phyloP scores from a whole-genome alignment of 2,113 vertebrate species.

The Zosterops japonicus region DNA sequence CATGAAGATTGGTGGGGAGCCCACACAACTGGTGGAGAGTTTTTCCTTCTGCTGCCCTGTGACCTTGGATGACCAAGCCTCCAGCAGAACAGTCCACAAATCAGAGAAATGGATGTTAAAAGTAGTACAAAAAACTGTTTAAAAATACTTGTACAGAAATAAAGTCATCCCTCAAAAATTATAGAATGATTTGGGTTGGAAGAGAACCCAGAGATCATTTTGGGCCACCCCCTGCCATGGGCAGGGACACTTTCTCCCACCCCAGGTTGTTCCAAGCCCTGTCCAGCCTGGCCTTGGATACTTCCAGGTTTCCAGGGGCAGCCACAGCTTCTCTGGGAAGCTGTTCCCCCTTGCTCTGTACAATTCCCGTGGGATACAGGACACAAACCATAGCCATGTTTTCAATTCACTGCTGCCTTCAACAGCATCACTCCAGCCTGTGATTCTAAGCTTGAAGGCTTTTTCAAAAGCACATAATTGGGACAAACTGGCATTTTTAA shows the following conservation, averaged over 20 bases:
- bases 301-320: not conserved
- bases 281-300: too few relatives aligned
- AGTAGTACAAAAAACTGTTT: not conserved
- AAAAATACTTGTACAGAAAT: not conserved
- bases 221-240: not conserved
- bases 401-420: not conserved
- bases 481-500: not conserved
- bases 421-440: not conserved
- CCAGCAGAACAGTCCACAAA: not conserved
- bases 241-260: not conserved
- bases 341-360: not conserved
- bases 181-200: not conserved
- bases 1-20: not conserved
- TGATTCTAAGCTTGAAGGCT: not conserved
- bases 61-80: not conserved
- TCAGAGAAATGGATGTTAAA: not conserved
- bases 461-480: accelerated
- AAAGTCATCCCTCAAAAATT: not conserved
- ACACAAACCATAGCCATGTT: not conserved
- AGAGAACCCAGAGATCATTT: not conserved
- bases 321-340: not conserved
- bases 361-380: not conserved
- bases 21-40: not conserved
- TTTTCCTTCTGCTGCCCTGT: not conserved
- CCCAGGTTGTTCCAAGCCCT: not conserved